Evolutionary conservation across 2,113 vertebrate species (phyloP).

Genomic region (Australoheros scitulus): DNA sequence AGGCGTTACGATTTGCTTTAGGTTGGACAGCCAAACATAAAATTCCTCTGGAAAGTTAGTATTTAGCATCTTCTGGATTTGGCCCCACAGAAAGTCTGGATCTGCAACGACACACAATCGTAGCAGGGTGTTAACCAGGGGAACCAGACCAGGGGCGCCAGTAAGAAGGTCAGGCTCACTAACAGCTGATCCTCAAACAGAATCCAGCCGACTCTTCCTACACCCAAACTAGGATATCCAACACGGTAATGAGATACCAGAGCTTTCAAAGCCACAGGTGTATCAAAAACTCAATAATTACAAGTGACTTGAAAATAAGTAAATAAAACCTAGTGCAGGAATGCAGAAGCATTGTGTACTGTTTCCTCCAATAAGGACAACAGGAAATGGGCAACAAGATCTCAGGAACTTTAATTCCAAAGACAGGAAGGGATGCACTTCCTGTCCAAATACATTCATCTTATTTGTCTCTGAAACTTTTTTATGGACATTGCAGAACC

Average conservation of each 20-base stretch:
- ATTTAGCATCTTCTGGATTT: constrained; percentile 78
- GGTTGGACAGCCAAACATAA: constrained; percentile 74
- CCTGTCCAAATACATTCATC: too few species aligned
- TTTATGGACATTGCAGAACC: too few species aligned
- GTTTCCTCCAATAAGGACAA: not conserved
- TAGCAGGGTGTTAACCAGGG: constrained; percentile 68
- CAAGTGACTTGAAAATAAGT: not conserved
- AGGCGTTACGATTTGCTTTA: constrained; percentile 60
- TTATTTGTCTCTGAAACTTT: too few species aligned
- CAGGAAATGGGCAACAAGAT: not conserved
- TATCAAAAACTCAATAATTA: not conserved
- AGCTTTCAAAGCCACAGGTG: fast-evolving
- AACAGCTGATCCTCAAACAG: not conserved
- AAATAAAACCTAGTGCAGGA: not conserved
- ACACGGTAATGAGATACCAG: not conserved
- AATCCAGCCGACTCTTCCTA: not conserved
- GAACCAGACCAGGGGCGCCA: constrained; percentile 30
- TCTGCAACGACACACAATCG: constrained; percentile 84
- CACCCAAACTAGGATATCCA: not conserved
- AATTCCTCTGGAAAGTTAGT: constrained; percentile 76
- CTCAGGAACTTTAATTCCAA: not conserved
- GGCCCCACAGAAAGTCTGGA: constrained; percentile 73
- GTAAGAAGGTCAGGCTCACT: not conserved
- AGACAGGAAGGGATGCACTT: constrained; percentile 11
- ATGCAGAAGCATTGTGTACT: not conserved